Conservation (phyloP, 2,888 invertebrate species). For the Cheilosia pagana region DNA sequence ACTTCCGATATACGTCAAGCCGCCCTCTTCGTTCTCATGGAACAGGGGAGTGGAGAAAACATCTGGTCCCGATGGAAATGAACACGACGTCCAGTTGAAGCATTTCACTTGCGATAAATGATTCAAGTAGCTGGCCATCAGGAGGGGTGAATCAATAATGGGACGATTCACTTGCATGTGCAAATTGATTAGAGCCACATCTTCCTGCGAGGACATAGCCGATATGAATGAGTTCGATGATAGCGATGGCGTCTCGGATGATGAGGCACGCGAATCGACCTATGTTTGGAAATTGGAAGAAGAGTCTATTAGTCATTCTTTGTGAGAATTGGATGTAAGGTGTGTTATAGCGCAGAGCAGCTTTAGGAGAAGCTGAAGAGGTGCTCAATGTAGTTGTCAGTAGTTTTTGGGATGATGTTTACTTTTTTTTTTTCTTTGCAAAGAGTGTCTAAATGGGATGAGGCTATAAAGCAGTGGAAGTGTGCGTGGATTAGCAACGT, state of each 20-base stretch:
- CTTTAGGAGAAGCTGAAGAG: constrained; percentile 33
- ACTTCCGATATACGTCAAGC: constrained; percentile 90
- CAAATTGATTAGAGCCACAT: constrained; percentile 94
- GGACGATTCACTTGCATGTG: constrained; percentile 97
- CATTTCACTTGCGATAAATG: constrained; percentile 92
- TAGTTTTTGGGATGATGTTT: constrained; percentile 2
- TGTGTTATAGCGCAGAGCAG: constrained; percentile 22
- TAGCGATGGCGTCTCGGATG: constrained; percentile 91
- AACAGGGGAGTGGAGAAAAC: constrained; percentile 92
- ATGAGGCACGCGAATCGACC: constrained; percentile 85
- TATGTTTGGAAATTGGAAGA: constrained; percentile 67
- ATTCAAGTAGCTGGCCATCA: constrained; percentile 97
- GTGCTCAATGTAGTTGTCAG: constrained; percentile 15
- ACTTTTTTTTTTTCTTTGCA: constrained; percentile 1
- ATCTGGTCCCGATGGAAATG: constrained; percentile 89
- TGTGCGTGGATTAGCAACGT: constrained; percentile 10
- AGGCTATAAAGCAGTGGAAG: constrained; percentile 12
- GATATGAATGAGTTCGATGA: constrained; percentile 95
- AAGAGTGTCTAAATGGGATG: constrained; percentile 18
- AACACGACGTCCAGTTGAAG: constrained; percentile 90
- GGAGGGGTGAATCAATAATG: constrained; percentile 95
- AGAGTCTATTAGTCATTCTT: constrained; percentile 9
- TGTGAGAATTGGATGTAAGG: neutral
- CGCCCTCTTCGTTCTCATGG: constrained; percentile 89
- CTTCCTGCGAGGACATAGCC: constrained; percentile 96